Conservation (phyloP, 1,140 invertebrate species). For the Oedothorax gibbosus region DNA sequence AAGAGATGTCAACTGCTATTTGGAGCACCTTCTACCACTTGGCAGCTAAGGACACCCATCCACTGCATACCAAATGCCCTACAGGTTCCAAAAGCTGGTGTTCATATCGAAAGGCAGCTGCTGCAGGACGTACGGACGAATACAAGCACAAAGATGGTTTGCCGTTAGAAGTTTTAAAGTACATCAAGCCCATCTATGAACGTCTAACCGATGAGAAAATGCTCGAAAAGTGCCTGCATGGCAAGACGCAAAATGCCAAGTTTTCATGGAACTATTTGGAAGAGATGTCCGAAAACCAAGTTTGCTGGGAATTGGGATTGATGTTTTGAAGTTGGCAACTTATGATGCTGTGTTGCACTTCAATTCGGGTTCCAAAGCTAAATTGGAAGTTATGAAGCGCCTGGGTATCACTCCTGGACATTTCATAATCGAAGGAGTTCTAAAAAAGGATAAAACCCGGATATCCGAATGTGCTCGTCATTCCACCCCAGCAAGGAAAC, state of each 20-base stretch:
- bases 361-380: not conserved
- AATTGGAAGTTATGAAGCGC: conserved; percentile 3
- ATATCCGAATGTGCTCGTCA: too few species aligned
- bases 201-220: not conserved
- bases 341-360: conserved; percentile 16
- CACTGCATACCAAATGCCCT: conserved; percentile 14
- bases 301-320: not conserved
- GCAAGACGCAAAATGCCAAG: not conserved
- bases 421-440: not conserved
- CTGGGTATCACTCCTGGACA: not conserved
- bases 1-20: conserved; percentile 15
- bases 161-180: not conserved
- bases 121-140: not conserved
- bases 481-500: too few species aligned
- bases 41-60: not conserved
- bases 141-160: conserved; percentile 11
- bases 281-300: not conserved
- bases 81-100: conserved; percentile 3
- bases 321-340: not conserved
- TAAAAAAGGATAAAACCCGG: not conserved
- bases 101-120: not conserved
- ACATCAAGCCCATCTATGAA: conserved; percentile 20
- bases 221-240: conserved; percentile 6
- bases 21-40: conserved; percentile 7
- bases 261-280: not conserved